phyloP scores from a whole-genome alignment of 2,113 vertebrate species.

The Syngnathus floridae region DNA sequence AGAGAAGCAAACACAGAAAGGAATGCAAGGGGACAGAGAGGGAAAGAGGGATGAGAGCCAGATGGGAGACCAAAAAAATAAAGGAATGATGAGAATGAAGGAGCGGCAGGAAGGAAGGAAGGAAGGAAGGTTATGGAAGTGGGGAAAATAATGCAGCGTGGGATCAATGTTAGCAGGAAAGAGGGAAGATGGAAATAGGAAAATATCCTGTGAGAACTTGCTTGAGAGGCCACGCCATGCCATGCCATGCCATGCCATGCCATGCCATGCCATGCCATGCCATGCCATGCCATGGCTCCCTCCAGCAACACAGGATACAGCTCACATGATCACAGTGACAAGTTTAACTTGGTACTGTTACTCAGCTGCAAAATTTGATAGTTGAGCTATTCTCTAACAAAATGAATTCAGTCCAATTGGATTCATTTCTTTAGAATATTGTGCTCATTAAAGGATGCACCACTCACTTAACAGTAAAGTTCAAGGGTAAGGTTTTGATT shows the following conservation, averaged over 20 bases:
- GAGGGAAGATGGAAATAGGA: constrained; percentile 28
- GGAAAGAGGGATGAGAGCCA: constrained; percentile 26
- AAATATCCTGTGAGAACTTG: constrained; percentile 48
- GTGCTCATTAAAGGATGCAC: not conserved
- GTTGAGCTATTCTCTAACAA: no score
- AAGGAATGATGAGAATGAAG: constrained; percentile 59
- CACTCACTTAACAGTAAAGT: not conserved
- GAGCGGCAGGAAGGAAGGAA: constrained; percentile 66
- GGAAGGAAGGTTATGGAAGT: constrained; percentile 39
- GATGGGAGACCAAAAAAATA: constrained; percentile 23
- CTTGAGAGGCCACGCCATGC: constrained; percentile 33
- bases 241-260: no score
- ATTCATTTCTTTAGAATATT: constrained; percentile 5
- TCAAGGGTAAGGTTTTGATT: no score
- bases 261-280: no score
- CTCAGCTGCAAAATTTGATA: no score
- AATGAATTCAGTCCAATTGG: not conserved
- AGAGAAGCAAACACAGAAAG: constrained; percentile 9
- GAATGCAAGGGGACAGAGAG: constrained; percentile 11
- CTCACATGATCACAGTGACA: constrained; percentile 3
- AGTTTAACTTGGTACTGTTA: not conserved
- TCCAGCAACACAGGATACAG: no score
- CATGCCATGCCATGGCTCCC: no score
- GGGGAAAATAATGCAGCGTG: constrained; percentile 36
- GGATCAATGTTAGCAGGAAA: constrained; percentile 50